These are phyloP conservation scores for Procapra przewalskii DNA, from an alignment of 2,113 vertebrate species.

Conservation along the genomic window DNA sequence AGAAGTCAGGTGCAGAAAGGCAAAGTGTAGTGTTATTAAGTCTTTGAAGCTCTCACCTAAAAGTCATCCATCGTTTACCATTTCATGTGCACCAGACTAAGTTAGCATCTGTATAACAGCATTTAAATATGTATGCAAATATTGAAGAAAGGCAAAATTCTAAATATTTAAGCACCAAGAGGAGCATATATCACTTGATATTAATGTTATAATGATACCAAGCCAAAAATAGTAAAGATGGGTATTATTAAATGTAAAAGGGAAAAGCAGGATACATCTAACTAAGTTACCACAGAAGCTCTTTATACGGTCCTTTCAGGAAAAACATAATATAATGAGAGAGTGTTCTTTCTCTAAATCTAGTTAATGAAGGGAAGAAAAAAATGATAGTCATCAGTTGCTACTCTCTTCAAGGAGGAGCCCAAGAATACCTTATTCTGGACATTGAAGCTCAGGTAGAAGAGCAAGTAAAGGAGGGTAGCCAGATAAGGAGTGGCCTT, in stretches of 20 bases:
- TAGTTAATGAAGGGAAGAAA: not conserved
- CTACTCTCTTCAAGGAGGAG: not conserved
- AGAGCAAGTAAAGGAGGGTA: not conserved
- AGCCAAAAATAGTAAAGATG: not conserved
- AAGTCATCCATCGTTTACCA: not conserved
- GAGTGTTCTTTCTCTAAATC: not conserved
- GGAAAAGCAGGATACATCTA: not conserved
- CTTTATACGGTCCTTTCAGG: not conserved
- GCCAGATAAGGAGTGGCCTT: not conserved
- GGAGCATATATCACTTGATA: not conserved
- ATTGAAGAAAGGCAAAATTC: not conserved
- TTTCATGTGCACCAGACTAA: not conserved
- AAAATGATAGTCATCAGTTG: not conserved
- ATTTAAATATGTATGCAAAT: not conserved
- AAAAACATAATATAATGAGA: not conserved
- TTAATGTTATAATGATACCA: not conserved
- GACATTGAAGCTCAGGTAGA: not conserved
- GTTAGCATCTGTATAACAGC: not conserved
- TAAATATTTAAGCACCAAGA: not conserved
- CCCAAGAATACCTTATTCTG: not conserved
- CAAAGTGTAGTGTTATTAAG: not conserved
- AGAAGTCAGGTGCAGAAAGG: not conserved
- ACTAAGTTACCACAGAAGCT: not conserved
- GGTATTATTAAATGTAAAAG: not conserved
- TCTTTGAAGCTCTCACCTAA: not conserved